Base-by-base conservation (phyloP, 2,888 invertebrate genomes). In the Asteroscopus sphinx region DNA sequence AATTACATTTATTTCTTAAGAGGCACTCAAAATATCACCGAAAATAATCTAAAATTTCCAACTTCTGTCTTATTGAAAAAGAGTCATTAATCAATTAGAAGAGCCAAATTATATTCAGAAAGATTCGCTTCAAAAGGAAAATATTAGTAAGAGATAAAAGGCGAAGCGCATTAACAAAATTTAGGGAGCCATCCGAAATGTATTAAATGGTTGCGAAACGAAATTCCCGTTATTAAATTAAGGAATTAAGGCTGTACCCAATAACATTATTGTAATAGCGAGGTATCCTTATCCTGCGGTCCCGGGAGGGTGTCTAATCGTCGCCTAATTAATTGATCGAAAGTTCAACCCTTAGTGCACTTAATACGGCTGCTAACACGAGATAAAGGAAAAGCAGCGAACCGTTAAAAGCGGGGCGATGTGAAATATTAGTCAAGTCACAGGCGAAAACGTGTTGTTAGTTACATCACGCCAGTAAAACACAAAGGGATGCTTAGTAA, bases 321-420 rank as follows among this genome's bases (percentile, higher is more conserved):
- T 85, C 85, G 86, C 83, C 85, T 92, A 93, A 94, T 93, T 93
- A 94, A 94, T 93, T 92, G 92, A 94, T 94, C 86, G 92, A 92
- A 93, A 93, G 86, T 91, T 92, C 87, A 90, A 85, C 91, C 92
- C 91, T 86, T 85, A 79, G 87, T 86, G 89, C 90, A 88, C 88
- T 89, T 91, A 91, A 90, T 91, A 90, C 82, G 89, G 83, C 89
- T 91, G 92, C 90, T 89, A 85, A 86, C 86, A 80, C 76, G 82
- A 91, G 92, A 93, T 93, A 93, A 92, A 93, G 90, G 90, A 83
- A 85, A 88, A 74, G 85, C 90, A 88, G 75, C 86, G 86, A 88
- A 82, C 88, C 91, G 92, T 89, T 88, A 90, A 93, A 92, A 87
- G 83, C 87, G 85, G 88, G 83, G 82, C 76, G 86, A 90, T 90